These are phyloP conservation scores for Parazoanthus atlanticus DNA, from an alignment of 92 coral and sea anemone species.

Conservation along the genomic window DNA sequence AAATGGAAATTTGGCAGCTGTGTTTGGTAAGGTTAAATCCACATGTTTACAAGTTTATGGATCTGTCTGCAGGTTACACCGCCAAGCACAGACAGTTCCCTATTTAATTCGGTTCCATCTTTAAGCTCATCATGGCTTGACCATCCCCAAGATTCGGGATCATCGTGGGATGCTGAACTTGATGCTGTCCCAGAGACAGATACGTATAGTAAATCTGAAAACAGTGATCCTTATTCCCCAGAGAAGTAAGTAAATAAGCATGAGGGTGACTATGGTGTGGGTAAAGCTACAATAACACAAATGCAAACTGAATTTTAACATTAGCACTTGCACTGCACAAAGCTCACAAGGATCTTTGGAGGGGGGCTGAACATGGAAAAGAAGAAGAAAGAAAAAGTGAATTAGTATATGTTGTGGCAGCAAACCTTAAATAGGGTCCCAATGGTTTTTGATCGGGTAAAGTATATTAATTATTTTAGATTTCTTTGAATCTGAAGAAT, in stretches of 20 bases:
- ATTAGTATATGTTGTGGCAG: too few relatives aligned
- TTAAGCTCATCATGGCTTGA: slow-evolving; percentile 69
- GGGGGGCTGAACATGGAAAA: too few relatives aligned
- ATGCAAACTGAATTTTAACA: too few relatives aligned
- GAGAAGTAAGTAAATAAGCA: slow-evolving; percentile 19
- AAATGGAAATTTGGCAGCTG: background rate
- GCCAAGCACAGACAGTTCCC: slow-evolving; percentile 54
- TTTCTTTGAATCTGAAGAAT: too few relatives aligned
- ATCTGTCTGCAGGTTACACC: slow-evolving; percentile 43
- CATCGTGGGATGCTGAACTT: slow-evolving; percentile 70
- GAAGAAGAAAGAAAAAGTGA: too few relatives aligned
- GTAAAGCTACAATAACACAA: background rate
- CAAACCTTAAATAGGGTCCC: too few relatives aligned
- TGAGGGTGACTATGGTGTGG: background rate
- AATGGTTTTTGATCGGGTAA: too few relatives aligned
- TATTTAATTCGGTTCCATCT: slow-evolving; percentile 59
- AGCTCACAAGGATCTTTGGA: too few relatives aligned
- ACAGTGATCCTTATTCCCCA: slow-evolving; percentile 34
- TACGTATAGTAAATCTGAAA: background rate
- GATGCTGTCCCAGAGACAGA: slow-evolving; percentile 44
- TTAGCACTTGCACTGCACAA: too few relatives aligned
- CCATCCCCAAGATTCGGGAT: slow-evolving; percentile 44
- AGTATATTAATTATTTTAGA: too few relatives aligned
- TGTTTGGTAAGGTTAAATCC: background rate
- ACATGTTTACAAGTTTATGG: background rate